Percentiles rank a stretch among this genome's conserved stretches.
phyloP scores from a whole-genome alignment of 2,888 invertebrate species.

The Calameuta idolon region DNA sequence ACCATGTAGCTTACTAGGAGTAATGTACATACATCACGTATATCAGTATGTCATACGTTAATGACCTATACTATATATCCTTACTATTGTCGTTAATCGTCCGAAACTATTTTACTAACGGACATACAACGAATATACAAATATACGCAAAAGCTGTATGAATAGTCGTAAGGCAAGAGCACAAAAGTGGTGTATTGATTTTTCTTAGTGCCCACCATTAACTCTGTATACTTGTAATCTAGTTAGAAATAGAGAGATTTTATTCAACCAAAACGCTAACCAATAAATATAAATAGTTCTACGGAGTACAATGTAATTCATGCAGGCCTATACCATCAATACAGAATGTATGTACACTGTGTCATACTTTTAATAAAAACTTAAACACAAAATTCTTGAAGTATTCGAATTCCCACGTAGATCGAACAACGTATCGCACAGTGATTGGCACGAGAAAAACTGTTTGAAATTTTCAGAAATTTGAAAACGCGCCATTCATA shows the following conservation, averaged over 20 bases:
- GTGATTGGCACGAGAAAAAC: background rate
- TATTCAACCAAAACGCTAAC: background rate
- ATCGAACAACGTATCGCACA: background rate
- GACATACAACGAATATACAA: background rate
- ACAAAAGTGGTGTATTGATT: conserved; percentile 28
- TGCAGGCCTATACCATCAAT: background rate
- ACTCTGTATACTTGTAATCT: background rate
- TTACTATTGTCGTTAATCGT: background rate
- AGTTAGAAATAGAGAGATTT: background rate
- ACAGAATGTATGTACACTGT: background rate
- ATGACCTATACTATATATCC: background rate
- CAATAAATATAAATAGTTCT: background rate
- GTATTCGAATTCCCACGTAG: background rate
- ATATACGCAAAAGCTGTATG: background rate
- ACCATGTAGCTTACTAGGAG: background rate
- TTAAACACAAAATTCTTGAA: background rate
- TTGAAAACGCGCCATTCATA: background rate
- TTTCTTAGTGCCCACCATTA: conserved; percentile 21
- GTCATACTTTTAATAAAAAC: background rate
- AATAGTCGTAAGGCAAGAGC: background rate
- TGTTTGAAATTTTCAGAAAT: background rate
- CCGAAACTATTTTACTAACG: background rate
- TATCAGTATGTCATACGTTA: background rate
- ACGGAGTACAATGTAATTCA: background rate
- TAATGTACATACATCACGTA: too few relatives aligned